Evolutionary conservation across 2,113 vertebrate genomes (phyloP).

Genomic region (Cephalopterus ornatus): DNA sequence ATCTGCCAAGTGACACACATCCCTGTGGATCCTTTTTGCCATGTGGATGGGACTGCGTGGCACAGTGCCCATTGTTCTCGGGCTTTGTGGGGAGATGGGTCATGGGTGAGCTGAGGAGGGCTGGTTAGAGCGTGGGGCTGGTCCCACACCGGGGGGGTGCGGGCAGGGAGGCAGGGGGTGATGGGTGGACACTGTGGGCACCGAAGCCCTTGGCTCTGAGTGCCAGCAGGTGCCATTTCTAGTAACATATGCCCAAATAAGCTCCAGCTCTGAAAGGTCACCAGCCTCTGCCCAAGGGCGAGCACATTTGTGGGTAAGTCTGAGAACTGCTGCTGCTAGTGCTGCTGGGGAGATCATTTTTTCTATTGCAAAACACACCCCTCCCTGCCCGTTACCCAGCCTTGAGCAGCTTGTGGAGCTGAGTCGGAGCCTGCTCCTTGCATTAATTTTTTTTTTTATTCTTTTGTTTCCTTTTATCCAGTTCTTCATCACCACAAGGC

Average conservation of each 20-base stretch:
- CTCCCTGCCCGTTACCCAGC: not conserved
- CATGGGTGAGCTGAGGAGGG: not conserved
- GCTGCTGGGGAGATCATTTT: not conserved
- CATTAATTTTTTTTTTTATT: not conserved
- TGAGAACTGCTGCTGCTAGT: not conserved
- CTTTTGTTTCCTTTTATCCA: slow-evolving; percentile 5
- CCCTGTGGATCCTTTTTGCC: not conserved
- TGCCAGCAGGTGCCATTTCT: not conserved
- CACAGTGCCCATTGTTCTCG: accelerated
- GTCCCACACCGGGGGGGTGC: accelerated
- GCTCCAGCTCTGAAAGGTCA: not conserved
- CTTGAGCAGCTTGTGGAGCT: not conserved
- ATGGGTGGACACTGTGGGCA: no score
- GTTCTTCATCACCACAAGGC: slow-evolving; percentile 74
- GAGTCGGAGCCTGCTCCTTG: not conserved
- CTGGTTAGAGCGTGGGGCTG: not conserved
- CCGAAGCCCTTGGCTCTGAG: accelerated
- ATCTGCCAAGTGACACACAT: no score
- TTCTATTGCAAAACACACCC: not conserved
- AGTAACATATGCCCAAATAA: not conserved
- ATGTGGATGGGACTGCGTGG: accelerated
- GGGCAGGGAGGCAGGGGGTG: not conserved
- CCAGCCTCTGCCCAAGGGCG: not conserved
- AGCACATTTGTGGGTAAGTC: not conserved
- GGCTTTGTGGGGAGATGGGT: not conserved